Conservation (phyloP, 1,140 invertebrate species). For the Eurosta solidaginis region DNA sequence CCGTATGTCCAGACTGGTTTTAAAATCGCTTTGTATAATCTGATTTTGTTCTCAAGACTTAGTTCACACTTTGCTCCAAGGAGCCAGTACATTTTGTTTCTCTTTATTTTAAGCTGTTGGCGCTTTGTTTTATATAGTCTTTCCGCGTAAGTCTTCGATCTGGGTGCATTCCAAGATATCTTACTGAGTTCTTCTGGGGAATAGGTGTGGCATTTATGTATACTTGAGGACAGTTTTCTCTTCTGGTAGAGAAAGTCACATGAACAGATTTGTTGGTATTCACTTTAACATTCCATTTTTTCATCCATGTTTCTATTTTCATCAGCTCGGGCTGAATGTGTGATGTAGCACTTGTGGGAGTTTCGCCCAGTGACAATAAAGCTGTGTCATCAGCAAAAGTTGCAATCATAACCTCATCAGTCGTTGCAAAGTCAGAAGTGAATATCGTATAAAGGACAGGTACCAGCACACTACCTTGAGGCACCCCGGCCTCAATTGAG, state of each 20-base stretch:
- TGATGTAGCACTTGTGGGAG: conserved; percentile 20
- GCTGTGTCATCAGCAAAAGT: too few species aligned
- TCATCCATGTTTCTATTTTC: conserved; percentile 34
- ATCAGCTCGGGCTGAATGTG: conserved; percentile 9
- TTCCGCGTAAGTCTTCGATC: too few species aligned
- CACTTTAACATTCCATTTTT: conserved; percentile 32
- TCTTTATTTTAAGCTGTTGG: conserved; percentile 35
- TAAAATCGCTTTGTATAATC: conserved; percentile 39
- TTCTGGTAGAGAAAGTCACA: conserved; percentile 32
- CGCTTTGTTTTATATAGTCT: conserved; percentile 8
- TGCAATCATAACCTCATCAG: conserved; percentile 30
- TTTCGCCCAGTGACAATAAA: conserved; percentile 21
- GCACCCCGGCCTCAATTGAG: too few species aligned
- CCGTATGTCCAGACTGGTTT: conserved; percentile 38
- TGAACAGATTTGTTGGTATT: conserved; percentile 31
- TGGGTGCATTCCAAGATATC: too few species aligned
- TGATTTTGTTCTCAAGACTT: conserved; percentile 36
- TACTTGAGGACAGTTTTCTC: conserved; percentile 28
- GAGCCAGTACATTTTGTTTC: conserved; percentile 35
- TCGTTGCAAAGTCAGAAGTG: conserved; percentile 33
- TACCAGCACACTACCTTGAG: too few species aligned
- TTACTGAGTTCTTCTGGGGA: conserved; percentile 31
- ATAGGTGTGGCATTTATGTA: conserved; percentile 32
- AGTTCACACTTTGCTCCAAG: conserved; percentile 11
- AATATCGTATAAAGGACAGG: conserved; percentile 33